Evolutionary conservation across 2,113 vertebrate genomes (phyloP).

Genomic region (Chrysemys picta): DNA sequence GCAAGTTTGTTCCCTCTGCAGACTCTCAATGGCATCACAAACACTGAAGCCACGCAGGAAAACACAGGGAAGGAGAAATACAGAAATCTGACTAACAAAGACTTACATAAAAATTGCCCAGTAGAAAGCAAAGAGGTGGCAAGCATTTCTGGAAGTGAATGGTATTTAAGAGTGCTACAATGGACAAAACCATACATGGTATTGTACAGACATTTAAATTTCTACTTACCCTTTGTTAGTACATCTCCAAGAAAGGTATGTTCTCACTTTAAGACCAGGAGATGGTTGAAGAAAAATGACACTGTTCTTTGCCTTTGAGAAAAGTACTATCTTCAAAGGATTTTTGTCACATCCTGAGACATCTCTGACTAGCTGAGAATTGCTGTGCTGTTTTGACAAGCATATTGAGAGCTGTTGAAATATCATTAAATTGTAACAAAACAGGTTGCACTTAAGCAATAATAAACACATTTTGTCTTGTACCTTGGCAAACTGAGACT

Average conservation of each 20-base stretch:
- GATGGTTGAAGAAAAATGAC: not conserved
- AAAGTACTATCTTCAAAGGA: not conserved
- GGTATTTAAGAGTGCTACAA: rapidly evolving
- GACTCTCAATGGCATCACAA: not conserved
- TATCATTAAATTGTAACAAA: not conserved
- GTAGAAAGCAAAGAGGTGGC: rapidly evolving
- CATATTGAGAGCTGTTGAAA: not conserved
- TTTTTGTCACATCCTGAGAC: not conserved
- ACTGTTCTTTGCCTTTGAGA: not conserved
- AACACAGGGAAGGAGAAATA: not conserved
- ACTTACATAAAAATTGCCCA: rapidly evolving
- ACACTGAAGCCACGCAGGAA: rapidly evolving
- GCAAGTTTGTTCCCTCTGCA: not conserved
- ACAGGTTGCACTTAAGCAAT: constrained; percentile 1
- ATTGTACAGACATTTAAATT: rapidly evolving
- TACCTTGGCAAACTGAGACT: not conserved
- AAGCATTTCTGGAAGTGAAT: rapidly evolving
- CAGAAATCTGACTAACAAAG: rapidly evolving
- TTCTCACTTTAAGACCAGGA: not conserved
- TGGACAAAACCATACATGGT: rapidly evolving
- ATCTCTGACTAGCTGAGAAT: not conserved
- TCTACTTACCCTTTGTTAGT: not conserved
- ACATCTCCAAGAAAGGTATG: not conserved
- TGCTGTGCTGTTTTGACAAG: not conserved
- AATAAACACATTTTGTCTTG: not conserved